Percentiles rank a stretch among this genome's conserved stretches.
phyloP scores from a whole-genome alignment of 2,113 vertebrate species.

The Microtus ochrogaster region DNA sequence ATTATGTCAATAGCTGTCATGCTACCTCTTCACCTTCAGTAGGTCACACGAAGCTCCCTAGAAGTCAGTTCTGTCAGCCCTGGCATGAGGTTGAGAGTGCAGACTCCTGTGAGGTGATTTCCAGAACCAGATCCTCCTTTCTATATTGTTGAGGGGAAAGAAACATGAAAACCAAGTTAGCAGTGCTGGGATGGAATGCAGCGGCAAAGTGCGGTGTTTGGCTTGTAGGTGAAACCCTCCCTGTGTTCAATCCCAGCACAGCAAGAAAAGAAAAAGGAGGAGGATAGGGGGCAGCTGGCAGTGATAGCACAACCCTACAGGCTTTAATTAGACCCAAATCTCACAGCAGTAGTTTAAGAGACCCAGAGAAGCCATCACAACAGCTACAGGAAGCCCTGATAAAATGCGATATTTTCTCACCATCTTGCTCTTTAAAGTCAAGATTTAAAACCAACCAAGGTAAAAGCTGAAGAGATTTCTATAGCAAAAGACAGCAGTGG shows the following conservation, averaged over 20 bases:
- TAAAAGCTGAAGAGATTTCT: background rate
- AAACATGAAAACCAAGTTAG: background rate
- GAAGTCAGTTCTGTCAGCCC: background rate
- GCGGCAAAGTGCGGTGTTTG: too few relatives aligned
- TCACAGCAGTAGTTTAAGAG: conserved; percentile 44
- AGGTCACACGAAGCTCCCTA: fast-evolving
- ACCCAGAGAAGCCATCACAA: conserved; percentile 62
- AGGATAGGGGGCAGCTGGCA: too few relatives aligned
- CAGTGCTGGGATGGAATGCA: background rate
- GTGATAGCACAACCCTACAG: background rate
- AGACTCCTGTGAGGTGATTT: background rate
- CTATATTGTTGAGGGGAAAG: background rate
- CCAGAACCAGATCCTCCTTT: background rate
- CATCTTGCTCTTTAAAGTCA: conserved; percentile 5
- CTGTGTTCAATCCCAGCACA: background rate
- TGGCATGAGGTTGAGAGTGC: background rate
- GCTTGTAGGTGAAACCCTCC: background rate
- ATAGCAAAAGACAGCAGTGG: background rate
- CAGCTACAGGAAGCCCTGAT: conserved; percentile 57
- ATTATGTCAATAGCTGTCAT: fast-evolving
- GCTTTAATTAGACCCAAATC: conserved; percentile 71
- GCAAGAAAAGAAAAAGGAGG: background rate
- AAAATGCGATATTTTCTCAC: conserved; percentile 9
- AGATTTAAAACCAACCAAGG: conserved; percentile 37
- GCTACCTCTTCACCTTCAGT: background rate